Base-by-base conservation (phyloP, 2,888 invertebrate species). In the Podabrus alpinus region DNA sequence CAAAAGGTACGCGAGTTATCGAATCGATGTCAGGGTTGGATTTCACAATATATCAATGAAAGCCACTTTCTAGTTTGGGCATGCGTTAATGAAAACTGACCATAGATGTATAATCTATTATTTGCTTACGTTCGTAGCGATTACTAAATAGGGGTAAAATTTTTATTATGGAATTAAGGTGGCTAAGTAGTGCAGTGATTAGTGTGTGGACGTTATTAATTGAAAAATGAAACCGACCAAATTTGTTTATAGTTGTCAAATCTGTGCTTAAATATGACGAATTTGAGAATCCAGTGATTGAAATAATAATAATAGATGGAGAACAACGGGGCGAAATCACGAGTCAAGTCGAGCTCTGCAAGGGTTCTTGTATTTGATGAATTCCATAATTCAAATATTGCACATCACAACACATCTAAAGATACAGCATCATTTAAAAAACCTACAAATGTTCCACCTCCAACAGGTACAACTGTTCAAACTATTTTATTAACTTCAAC, bases 311-410 rank as follows among this genome's bases (percentile, higher is more conserved):
- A 70, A 64, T 76, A 84, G 82, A 86, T 86, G 86, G 86, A 86
- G 84, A 84, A 85, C 82, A 84, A 82, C 82, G 85, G 85, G 83
- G 82, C 81, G 79, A 86, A 85, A 84, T 82, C 84, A 82, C 84
- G 86, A 83, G 83, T 82, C 78, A 86, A 86, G 82, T 86, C 86
- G 78, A 86, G 94, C 87, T 93, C 94, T 78, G 94, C 94, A 71
- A 90, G 94, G 86, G 93, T 94, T 81, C 90, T 94, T 82, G 90
- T 93, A 82, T 94, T 94, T 85, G 94, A 94, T 86, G 94, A 94
- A 87, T 90, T 91, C 69, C 62, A 66, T 82, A 75, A 73, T n/a
- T 24, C 73, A 71, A 73, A 70, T 64, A 85, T 86, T 77, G 82
- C 82, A 77, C 79, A 81, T 79, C 83, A 82, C 84, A 83, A 82